Evolutionary conservation across 1,140 invertebrate genomes (phyloP).

Genomic region (Nephila pilipes): DNA sequence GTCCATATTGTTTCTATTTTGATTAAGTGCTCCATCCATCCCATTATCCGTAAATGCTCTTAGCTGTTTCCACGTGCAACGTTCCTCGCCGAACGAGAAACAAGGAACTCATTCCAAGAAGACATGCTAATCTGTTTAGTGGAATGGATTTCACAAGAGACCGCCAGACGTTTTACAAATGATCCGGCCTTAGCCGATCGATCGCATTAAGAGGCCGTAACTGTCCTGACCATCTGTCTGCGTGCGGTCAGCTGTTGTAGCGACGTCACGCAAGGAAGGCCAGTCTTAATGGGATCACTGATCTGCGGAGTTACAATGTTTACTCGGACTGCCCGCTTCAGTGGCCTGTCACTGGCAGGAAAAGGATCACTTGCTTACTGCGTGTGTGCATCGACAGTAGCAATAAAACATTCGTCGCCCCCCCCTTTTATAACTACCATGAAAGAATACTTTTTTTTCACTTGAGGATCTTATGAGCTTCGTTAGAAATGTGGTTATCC

Average conservation of each 20-base stretch:
- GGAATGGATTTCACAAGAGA: not conserved
- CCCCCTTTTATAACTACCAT: too few species aligned
- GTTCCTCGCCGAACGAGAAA: too few species aligned
- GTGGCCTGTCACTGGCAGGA: not conserved
- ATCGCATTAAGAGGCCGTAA: not conserved
- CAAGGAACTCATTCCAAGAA: too few species aligned
- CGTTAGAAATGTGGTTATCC: too few species aligned
- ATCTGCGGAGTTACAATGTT: conserved; percentile 59
- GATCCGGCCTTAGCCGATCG: not conserved
- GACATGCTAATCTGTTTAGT: not conserved
- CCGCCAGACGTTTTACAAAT: conserved; percentile 9
- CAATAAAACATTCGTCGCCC: too few species aligned
- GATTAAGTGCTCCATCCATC: too few species aligned
- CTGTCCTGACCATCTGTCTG: conserved; percentile 40
- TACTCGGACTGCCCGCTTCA: not conserved
- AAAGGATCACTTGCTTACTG: conserved; percentile 11
- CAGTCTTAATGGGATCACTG: conserved; percentile 48
- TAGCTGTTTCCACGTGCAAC: too few species aligned
- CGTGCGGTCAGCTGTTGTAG: conserved; percentile 50
- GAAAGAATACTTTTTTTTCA: too few species aligned
- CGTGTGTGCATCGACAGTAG: too few species aligned
- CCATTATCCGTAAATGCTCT: too few species aligned
- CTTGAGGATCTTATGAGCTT: too few species aligned
- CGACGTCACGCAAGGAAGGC: conserved; percentile 10
- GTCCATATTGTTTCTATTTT: too few species aligned